Base-by-base conservation (phyloP, 2,113 vertebrate genomes). In the Syngnathus floridae region DNA sequence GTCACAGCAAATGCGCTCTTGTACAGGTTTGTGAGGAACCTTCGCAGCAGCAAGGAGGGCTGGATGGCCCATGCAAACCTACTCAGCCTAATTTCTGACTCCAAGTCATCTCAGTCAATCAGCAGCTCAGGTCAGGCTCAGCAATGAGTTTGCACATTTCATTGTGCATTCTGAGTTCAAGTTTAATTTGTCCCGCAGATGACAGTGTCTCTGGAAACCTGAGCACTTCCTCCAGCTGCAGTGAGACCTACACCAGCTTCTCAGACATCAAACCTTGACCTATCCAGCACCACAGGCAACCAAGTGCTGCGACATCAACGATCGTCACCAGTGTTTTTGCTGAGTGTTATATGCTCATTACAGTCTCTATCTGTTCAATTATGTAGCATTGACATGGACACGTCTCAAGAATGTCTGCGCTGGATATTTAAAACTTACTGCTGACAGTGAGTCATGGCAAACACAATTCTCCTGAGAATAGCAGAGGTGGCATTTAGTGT, bases 211-310 rank as follows among this genome's bases (percentile, higher is more conserved):
- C 95, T 7, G 92, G 93, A 52, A 93, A 93, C 84, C 84, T 99
- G 84, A 99, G 97, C 87, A 91, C 92, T 11, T 98, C 97, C 0
- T 98, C 96, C 66, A 99, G 94, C 91, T 97, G 93, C 90, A 95
- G 95, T 43, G 95, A 98, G 59, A 93, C 92, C 79, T 93, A 93
- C 86, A 91, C 92, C 4, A 92, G 91, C 89, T 91, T 92, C 82
- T 91, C 92, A 0, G 94, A 95, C 80, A 88, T 94, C 76, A 97
- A 96, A 84, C 89, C 93, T 69, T 96, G 88, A 92, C 68, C 75
- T 5, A n/a, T 8, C n/a, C 37, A 21, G 17, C 10, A 4, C 13
- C 40, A 72, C 45, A 40, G 57, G 31, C 62, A 62, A 69, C 57
- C 59, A 66, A 58, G 41, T 31, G 48, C 51, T 38, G 19, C 17